Evolutionary conservation across 2,888 invertebrate genomes (phyloP).

Genomic region (Eupithecia tripunctaria): DNA sequence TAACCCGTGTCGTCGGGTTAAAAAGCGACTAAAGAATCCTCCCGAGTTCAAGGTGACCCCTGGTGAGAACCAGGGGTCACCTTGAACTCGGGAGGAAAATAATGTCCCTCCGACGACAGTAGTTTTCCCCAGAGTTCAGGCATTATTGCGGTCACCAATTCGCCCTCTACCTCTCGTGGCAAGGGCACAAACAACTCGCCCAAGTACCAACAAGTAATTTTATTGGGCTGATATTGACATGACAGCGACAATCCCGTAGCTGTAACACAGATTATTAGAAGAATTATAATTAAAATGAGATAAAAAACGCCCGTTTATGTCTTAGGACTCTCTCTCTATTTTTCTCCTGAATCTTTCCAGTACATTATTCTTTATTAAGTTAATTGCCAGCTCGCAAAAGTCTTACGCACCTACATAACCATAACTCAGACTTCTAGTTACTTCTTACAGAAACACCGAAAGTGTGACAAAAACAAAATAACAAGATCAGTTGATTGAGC

Average conservation of each 20-base stretch:
- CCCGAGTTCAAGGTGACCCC: too few relatives aligned
- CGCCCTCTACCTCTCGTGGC: not conserved
- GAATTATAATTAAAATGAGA: too few relatives aligned
- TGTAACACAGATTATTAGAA: too few relatives aligned
- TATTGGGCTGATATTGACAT: not conserved
- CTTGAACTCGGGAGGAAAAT: too few relatives aligned
- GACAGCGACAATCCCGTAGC: not conserved
- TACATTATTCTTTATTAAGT: not conserved
- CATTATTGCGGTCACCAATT: not conserved
- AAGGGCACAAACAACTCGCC: not conserved
- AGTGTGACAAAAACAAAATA: conserved; percentile 23
- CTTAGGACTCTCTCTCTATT: not conserved
- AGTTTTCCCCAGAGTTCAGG: not conserved
- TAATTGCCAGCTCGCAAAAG: conserved; percentile 3
- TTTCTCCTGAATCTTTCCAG: not conserved
- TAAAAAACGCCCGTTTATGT: not conserved
- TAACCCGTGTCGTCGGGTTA: not conserved
- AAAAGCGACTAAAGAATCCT: not conserved
- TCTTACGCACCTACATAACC: conserved; percentile 1
- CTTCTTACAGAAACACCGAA: not conserved
- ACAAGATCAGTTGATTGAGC: conserved; percentile 31
- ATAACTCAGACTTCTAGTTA: conserved; percentile 8
- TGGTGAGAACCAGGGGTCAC: too few relatives aligned
- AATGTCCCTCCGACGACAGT: too few relatives aligned
- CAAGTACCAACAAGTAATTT: not conserved